Percentiles rank a stretch among this genome's conserved stretches.
These are phyloP conservation scores for Microcaecilia unicolor DNA, from an alignment of 2,797 vertebrate genomes.

Conservation along the genomic window DNA sequence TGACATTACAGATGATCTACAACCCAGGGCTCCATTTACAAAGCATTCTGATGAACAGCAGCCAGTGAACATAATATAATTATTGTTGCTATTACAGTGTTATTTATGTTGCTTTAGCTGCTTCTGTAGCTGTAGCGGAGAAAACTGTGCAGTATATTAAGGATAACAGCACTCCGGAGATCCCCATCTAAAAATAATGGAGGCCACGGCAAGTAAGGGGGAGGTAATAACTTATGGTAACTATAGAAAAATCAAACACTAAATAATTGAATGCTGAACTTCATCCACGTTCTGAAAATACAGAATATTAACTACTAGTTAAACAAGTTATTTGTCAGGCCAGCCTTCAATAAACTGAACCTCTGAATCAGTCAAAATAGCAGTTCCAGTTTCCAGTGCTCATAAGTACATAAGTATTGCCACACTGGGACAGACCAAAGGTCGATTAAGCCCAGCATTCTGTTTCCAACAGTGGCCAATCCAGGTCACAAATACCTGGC, in stretches of 20 bases:
- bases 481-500: no score
- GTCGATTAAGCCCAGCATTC: no score
- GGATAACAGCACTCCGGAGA: slow-evolving; percentile 2
- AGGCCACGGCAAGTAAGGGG: background rate
- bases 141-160: background rate
- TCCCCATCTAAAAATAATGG: background rate
- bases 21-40: background rate
- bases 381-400: background rate
- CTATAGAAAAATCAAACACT: background rate
- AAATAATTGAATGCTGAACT: slow-evolving; percentile 14
- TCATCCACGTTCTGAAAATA: slow-evolving; percentile 1
- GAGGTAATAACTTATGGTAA: background rate
- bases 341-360: no score
- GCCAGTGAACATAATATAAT: slow-evolving; percentile 5
- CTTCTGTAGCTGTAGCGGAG: background rate
- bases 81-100: slow-evolving; percentile 14
- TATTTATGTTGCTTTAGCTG: slow-evolving; percentile 8
- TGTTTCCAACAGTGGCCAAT: no score
- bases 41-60: slow-evolving; percentile 20
- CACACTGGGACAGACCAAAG: no score
- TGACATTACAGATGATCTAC: background rate
- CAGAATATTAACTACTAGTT: slow-evolving; percentile 1
- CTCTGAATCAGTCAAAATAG: slow-evolving; percentile 18
- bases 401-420: no score
- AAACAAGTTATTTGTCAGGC: no score